These are phyloP conservation scores for Tridacna gigas DNA, from an alignment of 2,888 invertebrate genomes.

Conservation along the genomic window DNA sequence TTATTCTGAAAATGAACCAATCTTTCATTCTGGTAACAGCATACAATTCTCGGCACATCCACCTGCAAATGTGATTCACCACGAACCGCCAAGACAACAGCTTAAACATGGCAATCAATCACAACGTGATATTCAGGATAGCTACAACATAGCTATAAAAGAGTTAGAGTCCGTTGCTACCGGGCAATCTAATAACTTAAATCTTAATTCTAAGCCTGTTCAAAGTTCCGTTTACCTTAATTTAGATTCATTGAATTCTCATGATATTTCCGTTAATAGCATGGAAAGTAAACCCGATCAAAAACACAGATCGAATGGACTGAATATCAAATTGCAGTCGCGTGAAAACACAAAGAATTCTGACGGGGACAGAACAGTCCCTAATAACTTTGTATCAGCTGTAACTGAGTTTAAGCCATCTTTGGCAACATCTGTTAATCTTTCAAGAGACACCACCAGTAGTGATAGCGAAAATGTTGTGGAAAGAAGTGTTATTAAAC, in stretches of 20 bases:
- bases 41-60: conserved; percentile 41
- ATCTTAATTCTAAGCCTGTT: conserved; percentile 19
- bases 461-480: conserved; percentile 33
- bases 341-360: neutral
- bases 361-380: neutral
- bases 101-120: conserved; percentile 36
- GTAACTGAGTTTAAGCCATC: conserved; percentile 54
- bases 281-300: conserved; percentile 23
- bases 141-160: conserved; percentile 61
- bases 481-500: neutral
- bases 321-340: conserved; percentile 54
- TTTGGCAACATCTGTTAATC: conserved; percentile 33
- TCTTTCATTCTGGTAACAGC: neutral
- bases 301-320: conserved; percentile 36
- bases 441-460: conserved; percentile 41
- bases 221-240: conserved; percentile 57
- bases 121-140: conserved; percentile 54
- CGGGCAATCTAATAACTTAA: conserved; percentile 12
- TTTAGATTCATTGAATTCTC: conserved; percentile 40
- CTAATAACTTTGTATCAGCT: conserved; percentile 45
- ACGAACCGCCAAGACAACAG: conserved; percentile 48
- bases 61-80: conserved; percentile 46
- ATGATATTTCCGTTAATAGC: conserved; percentile 10
- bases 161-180: conserved; percentile 61
- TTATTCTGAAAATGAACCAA: neutral